Conservation (phyloP, 2,888 invertebrate genomes). For the Eilema griseolum region DNA sequence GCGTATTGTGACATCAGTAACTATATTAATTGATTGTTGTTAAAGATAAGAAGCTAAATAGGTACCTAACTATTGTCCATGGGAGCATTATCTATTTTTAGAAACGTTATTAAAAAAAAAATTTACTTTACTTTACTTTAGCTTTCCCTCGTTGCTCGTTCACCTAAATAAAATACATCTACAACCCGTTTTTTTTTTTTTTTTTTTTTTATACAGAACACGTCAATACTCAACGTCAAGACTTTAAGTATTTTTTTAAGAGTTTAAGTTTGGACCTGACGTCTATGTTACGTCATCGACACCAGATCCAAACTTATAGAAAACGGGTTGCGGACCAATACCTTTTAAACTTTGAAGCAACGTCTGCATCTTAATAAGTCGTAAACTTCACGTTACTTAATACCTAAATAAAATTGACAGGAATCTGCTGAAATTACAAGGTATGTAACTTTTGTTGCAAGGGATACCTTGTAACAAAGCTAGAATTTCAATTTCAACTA, state of each 20-base stretch:
- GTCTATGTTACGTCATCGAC: too few relatives aligned
- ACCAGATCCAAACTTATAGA: too few relatives aligned
- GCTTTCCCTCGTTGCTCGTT: too few relatives aligned
- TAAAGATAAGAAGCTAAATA: not conserved
- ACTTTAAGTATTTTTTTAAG: too few relatives aligned
- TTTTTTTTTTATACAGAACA: too few relatives aligned
- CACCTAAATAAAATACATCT: not conserved
- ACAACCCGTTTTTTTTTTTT: too few relatives aligned
- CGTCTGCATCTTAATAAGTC: not conserved
- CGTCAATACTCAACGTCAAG: too few relatives aligned
- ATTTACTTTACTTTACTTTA: not conserved
- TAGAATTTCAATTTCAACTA: not conserved
- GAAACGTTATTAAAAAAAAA: not conserved
- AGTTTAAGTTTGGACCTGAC: too few relatives aligned
- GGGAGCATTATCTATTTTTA: not conserved
- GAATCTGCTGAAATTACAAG: not conserved
- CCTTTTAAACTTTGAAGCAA: not conserved
- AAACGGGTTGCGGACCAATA: not conserved
- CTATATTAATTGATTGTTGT: conserved; percentile 17
- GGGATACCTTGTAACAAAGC: too few relatives aligned
- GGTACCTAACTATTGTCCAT: not conserved
- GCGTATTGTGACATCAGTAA: conserved; percentile 40
- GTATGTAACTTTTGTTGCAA: too few relatives aligned
- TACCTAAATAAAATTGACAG: not conserved
- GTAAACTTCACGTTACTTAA: not conserved